Percentiles rank a stretch among this genome's conserved stretches.
Evolutionary conservation across 2,888 invertebrate species (phyloP).

Genomic region (Andrena praecox): DNA sequence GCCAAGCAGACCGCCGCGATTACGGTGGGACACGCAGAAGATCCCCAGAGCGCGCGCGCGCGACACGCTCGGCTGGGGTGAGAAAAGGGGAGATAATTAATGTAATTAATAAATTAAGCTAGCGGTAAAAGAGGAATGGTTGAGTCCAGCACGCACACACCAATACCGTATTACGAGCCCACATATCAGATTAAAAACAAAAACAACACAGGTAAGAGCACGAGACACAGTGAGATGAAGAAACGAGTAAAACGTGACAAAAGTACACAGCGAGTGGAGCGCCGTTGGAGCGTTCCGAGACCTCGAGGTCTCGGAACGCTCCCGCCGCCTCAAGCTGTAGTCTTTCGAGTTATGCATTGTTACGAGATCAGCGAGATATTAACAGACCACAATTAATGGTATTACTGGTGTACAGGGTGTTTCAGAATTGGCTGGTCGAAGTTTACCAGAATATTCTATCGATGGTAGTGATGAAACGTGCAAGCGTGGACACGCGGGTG

Average conservation of each 20-base stretch:
- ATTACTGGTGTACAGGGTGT: constrained; percentile 38
- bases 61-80: constrained; percentile 13
- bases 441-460: no score
- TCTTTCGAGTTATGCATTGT: constrained; percentile 57
- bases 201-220: constrained; percentile 14
- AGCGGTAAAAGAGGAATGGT: constrained; percentile 59
- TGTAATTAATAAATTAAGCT: constrained; percentile 70
- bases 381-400: constrained; percentile 61
- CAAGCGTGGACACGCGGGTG: no score
- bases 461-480: no score
- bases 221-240: constrained; percentile 39
- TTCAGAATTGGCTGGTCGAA: no score
- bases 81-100: constrained; percentile 52
- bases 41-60: not conserved
- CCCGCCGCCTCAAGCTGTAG: constrained; percentile 7
- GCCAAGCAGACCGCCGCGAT: constrained; percentile 32
- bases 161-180: constrained; percentile 77
- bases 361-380: constrained; percentile 59
- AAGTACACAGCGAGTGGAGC: constrained; percentile 8
- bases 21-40: constrained; percentile 10
- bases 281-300: not conserved
- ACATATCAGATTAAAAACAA: constrained; percentile 63
- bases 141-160: constrained; percentile 78
- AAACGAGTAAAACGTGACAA: constrained; percentile 27
- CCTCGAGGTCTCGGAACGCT: constrained; percentile 24